Base-by-base conservation (phyloP, 2,888 invertebrate species). In the Amphipyra tragopoginis region DNA sequence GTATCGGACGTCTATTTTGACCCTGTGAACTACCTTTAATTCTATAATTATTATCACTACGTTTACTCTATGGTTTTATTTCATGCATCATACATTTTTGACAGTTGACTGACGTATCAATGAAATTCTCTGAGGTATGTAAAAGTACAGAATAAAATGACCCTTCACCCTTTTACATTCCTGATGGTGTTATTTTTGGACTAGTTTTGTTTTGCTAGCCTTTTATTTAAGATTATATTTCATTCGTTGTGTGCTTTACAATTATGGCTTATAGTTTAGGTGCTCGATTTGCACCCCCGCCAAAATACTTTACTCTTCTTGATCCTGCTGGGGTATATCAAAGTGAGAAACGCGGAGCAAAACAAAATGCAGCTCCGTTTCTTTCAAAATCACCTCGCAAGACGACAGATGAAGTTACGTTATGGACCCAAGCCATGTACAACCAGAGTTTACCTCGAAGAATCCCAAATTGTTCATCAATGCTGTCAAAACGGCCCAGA, bases 271-370 rank as follows among this genome's bases (percentile, higher is more conserved):
- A 85, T 63, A 84, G 75, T 69, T 70, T 86, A 53, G 69, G 66
- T 34, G 73, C 84, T 9, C 83, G 93, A 68, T 92, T 93, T 83
- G 63, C 82, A 15, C 64, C 68, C 26, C 50, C 79, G 10, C 80
- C 81, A 10, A 79, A 83, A 73, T 83, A 82, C 68, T 86, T 72
- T 62, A 81, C 73, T 34, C 65, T 93, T 44, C 79, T 86, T 33
- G 93, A 93, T 54, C 93, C 93, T 54, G 90, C 93, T 54, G 90
- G 89, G n/a, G 79, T 90, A 0, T 94, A 93, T 72, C 86, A 90
- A 72, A 65, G 61, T 60, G 72, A 78, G 13, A 68, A 57, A 59
- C 51, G 54, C 10, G 65, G 72, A 68, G 43, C 53, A 29, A 76
- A 78, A 65, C 49, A 45, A 8, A 88, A 86, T 61, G 86, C 82